Conservation (phyloP, 2,113 vertebrate species). For the Ophiodon elongatus region DNA sequence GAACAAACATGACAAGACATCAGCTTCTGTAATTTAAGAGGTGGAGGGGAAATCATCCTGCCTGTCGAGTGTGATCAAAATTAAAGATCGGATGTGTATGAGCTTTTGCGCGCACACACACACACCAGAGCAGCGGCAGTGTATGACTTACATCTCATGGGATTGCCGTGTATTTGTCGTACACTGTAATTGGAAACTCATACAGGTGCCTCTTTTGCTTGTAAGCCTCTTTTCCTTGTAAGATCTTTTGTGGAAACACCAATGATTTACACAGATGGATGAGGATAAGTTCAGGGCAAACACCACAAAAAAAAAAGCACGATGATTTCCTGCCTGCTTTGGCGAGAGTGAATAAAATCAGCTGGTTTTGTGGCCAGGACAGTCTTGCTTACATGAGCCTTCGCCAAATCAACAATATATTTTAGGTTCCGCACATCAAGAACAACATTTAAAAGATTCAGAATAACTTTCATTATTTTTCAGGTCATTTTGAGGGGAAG, state of each 20-base stretch:
- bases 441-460: not conserved
- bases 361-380: slow-evolving; percentile 18
- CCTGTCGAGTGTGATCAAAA: slow-evolving; percentile 78
- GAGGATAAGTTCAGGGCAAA: slow-evolving; percentile 69
- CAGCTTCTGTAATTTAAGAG: slow-evolving; percentile 84
- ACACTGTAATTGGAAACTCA: slow-evolving; percentile 71
- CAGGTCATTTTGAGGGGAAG: not conserved
- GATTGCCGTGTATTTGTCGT: slow-evolving; percentile 67
- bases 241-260: slow-evolving; percentile 72
- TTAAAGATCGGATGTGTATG: slow-evolving; percentile 74
- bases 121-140: slow-evolving; percentile 30
- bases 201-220: slow-evolving; percentile 63
- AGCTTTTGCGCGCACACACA: not conserved
- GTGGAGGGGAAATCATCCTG: slow-evolving; percentile 80
- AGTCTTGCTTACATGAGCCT: not conserved
- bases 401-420: not conserved
- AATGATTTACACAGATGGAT: slow-evolving; percentile 67
- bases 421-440: not conserved
- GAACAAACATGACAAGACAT: slow-evolving; percentile 88
- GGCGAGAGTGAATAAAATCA: slow-evolving; percentile 19
- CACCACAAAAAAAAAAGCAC: slow-evolving; percentile 36
- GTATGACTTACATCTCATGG: slow-evolving; percentile 66
- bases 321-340: slow-evolving; percentile 31
- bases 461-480: not conserved
- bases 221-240: slow-evolving; percentile 58